Conservation (phyloP, 2,888 invertebrate genomes). For the Aphrophora alni region DNA sequence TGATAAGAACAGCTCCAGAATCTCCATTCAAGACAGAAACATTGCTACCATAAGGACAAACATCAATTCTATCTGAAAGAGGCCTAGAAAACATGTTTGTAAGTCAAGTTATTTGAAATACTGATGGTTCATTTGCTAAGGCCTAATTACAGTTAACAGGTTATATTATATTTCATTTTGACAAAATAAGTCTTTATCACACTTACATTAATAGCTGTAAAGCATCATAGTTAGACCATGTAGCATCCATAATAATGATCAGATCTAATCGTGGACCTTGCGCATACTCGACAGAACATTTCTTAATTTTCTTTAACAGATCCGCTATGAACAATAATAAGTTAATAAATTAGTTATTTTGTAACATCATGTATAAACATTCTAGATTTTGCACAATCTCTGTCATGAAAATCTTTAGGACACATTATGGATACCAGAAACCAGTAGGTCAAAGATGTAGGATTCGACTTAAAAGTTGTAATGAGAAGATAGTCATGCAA, state of each 20-base stretch:
- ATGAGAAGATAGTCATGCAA: too few relatives aligned
- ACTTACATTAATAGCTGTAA: conserved; percentile 64
- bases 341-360: too few relatives aligned
- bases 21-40: conserved; percentile 69
- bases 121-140: too few relatives aligned
- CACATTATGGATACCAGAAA: too few relatives aligned
- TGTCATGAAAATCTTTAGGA: too few relatives aligned
- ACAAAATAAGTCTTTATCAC: conserved; percentile 41
- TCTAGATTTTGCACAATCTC: too few relatives aligned
- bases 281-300: not conserved
- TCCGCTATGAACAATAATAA: conserved; percentile 2
- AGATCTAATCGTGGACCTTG: conserved; percentile 58
- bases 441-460: too few relatives aligned
- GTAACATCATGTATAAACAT: too few relatives aligned
- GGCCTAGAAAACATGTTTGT: conserved; percentile 60
- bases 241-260: conserved; percentile 65
- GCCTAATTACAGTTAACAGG: too few relatives aligned
- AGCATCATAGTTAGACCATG: conserved; percentile 64
- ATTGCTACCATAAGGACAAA: conserved; percentile 65
- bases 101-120: too few relatives aligned
- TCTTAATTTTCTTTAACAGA: not conserved
- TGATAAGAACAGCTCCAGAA: conserved; percentile 66
- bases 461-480: too few relatives aligned
- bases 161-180: too few relatives aligned
- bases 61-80: conserved; percentile 65